These are phyloP conservation scores for Lacerta viridis DNA, from an alignment of 2,797 vertebrate genomes.

Conservation along the genomic window DNA sequence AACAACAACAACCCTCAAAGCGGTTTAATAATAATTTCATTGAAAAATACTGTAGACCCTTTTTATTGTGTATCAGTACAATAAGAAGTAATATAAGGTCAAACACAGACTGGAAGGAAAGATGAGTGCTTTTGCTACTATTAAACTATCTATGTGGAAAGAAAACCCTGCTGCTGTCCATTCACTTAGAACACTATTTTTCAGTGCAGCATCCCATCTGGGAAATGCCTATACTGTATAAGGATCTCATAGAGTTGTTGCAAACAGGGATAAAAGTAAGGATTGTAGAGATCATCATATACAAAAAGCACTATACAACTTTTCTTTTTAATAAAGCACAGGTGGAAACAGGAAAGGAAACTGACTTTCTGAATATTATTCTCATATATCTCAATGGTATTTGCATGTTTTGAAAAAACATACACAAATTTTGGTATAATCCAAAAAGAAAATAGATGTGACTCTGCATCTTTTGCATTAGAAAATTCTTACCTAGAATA, in stretches of 20 bases:
- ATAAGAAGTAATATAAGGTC: neutral
- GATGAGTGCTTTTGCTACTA: neutral
- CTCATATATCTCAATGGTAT: neutral
- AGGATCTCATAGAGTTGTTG: neutral
- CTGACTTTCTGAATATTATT: neutral
- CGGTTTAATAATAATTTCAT: no score
- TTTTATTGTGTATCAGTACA: no score
- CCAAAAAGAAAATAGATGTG: neutral
- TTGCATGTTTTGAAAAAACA: neutral
- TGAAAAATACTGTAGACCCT: no score
- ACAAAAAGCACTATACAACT: neutral
- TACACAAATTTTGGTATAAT: neutral
- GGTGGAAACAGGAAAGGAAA: neutral
- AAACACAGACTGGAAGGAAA: neutral
- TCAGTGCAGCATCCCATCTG: neutral
- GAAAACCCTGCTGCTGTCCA: neutral
- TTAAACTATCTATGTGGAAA: neutral
- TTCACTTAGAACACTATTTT: neutral
- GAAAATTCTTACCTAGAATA: constrained; percentile 89
- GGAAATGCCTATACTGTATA: neutral
- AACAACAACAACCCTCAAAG: no score
- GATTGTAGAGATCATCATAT: neutral
- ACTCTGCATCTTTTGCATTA: neutral
- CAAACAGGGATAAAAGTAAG: neutral
- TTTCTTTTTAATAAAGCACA: neutral